phyloP scores from a whole-genome alignment of 1,140 invertebrate species.

The Drosophila chauvacae region DNA sequence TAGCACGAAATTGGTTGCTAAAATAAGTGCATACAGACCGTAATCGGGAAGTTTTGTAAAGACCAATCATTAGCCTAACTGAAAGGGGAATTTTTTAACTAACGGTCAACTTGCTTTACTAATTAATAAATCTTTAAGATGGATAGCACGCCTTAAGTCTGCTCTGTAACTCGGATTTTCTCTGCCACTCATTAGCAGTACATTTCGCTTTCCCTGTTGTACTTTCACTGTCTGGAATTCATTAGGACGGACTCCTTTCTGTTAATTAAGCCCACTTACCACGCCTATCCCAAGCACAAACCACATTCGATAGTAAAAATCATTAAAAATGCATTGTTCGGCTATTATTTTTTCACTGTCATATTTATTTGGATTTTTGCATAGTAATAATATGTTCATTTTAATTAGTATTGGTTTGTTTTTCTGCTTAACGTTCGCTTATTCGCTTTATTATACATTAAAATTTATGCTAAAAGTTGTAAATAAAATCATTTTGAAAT shows the following conservation, averaged over 20 bases:
- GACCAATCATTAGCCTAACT: background rate
- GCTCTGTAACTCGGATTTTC: background rate
- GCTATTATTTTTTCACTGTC: conserved; percentile 41
- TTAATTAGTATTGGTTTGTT: conserved; percentile 67
- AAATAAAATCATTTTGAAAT: conserved; percentile 77
- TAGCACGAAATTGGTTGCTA: conserved; percentile 36
- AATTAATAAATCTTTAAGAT: background rate
- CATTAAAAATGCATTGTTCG: conserved; percentile 36
- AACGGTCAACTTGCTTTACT: background rate
- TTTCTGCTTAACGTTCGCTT: conserved; percentile 50
- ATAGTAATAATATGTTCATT: conserved; percentile 74
- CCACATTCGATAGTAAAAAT: conserved; percentile 13
- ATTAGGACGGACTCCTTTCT: conserved; percentile 16
- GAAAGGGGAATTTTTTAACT: background rate
- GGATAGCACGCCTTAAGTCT: too few relatives aligned
- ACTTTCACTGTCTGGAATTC: conserved; percentile 20
- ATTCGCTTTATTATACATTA: conserved; percentile 66
- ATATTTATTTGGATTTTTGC: conserved; percentile 79
- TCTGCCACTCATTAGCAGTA: conserved; percentile 20
- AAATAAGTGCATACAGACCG: conserved; percentile 8
- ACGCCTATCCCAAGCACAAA: background rate
- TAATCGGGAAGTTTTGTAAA: conserved; percentile 1
- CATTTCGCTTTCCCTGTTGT: conserved; percentile 8
- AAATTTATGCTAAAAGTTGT: conserved; percentile 74
- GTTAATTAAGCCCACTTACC: conserved; percentile 32